A percentile compares a stretch with the other conserved stretches of the same genome.
These are phyloP conservation scores for Piezodorus guildinii DNA, from an alignment of 1,140 invertebrate genomes.

Conservation along the genomic window DNA sequence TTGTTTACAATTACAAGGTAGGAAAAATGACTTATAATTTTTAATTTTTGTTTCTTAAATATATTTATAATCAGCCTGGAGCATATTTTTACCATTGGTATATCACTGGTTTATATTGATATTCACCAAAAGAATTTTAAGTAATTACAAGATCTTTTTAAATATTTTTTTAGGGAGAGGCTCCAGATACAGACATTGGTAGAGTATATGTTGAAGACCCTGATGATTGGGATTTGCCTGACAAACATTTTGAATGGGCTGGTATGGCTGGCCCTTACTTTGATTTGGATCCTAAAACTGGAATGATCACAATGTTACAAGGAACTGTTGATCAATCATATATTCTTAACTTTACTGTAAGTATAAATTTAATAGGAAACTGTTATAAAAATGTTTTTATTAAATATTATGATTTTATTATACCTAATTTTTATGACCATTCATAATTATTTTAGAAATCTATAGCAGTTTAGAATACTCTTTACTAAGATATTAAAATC, in stretches of 20 bases:
- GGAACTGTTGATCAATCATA: slow-evolving; percentile 57
- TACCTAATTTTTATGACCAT: too few species aligned
- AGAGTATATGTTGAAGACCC: slow-evolving; percentile 79
- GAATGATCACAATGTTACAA: slow-evolving; percentile 71
- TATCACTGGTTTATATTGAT: not conserved
- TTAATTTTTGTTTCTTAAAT: not conserved
- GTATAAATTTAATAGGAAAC: too few species aligned
- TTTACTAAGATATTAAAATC: not conserved
- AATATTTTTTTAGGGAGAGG: slow-evolving; percentile 47
- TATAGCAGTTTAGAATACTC: too few species aligned
- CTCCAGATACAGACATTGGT: slow-evolving; percentile 67
- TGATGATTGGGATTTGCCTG: slow-evolving; percentile 86
- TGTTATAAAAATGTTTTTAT: too few species aligned
- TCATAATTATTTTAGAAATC: too few species aligned
- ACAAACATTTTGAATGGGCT: slow-evolving; percentile 70
- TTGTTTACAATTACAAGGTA: slow-evolving; percentile 83
- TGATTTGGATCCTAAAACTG: slow-evolving; percentile 52
- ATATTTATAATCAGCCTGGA: too few species aligned
- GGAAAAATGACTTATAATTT: not conserved
- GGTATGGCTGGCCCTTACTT: slow-evolving; percentile 45
- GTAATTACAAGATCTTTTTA: too few species aligned
- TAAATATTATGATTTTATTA: too few species aligned
- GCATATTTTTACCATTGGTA: too few species aligned
- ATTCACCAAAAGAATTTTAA: too few species aligned
- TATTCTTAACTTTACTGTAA: slow-evolving; percentile 55